phyloP scores from a whole-genome alignment of 2,888 invertebrate species.

The Leptarthrus brevirostris region DNA sequence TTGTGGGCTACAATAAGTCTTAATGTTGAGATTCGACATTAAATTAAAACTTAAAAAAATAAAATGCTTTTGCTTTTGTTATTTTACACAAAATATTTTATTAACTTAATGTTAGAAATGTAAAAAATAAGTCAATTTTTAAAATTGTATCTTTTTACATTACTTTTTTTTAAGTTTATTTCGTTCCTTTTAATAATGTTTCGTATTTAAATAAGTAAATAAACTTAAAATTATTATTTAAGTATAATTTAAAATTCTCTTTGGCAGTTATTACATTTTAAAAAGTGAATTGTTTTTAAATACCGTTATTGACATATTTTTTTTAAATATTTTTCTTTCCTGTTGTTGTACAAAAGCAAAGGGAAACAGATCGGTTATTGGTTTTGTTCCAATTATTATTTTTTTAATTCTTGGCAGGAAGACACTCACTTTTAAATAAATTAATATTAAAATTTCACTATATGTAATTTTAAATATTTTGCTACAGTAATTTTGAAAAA shows the following conservation, averaged over 20 bases:
- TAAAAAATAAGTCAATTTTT: constrained; percentile 35
- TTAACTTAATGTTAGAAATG: constrained; percentile 27
- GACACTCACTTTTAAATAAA: not conserved
- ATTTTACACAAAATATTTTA: constrained; percentile 29
- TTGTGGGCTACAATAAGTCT: constrained; percentile 48
- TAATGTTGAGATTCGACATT: constrained; percentile 47
- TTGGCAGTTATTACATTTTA: constrained; percentile 46
- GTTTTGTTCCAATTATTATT: not conserved
- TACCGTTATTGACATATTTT: constrained; percentile 29
- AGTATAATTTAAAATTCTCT: constrained; percentile 43
- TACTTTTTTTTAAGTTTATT: constrained; percentile 25
- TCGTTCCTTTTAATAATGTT: constrained; percentile 9
- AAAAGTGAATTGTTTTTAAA: constrained; percentile 42
- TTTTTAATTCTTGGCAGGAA: not conserved
- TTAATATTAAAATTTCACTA: not conserved
- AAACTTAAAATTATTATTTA: constrained; percentile 22
- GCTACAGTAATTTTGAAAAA: no score
- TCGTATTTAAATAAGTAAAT: constrained; percentile 37
- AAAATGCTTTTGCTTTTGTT: constrained; percentile 15
- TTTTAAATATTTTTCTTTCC: not conserved
- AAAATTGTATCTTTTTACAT: constrained; percentile 34
- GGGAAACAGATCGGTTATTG: not conserved
- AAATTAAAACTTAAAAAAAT: constrained; percentile 44
- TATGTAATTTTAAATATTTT: no score
- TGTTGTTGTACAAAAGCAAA: not conserved